These are phyloP conservation scores for Rhinatrema bivittatum DNA, from an alignment of 2,797 vertebrate species.

Conservation along the genomic window DNA sequence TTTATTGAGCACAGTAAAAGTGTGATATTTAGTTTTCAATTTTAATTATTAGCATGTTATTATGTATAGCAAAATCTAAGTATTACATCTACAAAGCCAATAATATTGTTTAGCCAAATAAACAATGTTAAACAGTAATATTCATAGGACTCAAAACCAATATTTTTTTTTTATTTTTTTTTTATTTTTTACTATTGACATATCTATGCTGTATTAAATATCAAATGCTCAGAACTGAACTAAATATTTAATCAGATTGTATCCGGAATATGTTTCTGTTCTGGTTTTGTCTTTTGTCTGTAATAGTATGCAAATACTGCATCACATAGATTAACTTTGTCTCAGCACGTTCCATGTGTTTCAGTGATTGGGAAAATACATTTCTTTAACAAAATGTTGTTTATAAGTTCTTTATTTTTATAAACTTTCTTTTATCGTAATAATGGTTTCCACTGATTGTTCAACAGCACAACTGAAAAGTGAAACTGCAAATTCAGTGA, in stretches of 20 bases:
- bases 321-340: conserved; percentile 55
- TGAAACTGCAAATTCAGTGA: too few species aligned
- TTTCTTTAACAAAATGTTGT: conserved; percentile 46
- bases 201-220: conserved; percentile 56
- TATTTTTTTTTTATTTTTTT: conserved; percentile 41
- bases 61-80: conserved; percentile 41
- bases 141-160: conserved; percentile 45
- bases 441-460: conserved; percentile 4
- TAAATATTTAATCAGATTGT: conserved; percentile 69
- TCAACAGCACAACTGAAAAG: too few species aligned
- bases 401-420: conserved; percentile 28
- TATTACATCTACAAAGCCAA: conserved; percentile 46
- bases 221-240: conserved; percentile 71
- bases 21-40: conserved; percentile 40
- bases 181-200: conserved; percentile 40
- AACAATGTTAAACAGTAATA: conserved; percentile 43
- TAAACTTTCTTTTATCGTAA: conserved; percentile 16
- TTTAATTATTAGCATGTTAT: conserved; percentile 44
- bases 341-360: conserved; percentile 62
- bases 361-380: conserved; percentile 49
- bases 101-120: conserved; percentile 46
- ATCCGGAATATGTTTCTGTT: conserved; percentile 59
- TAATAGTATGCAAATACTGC: conserved; percentile 48
- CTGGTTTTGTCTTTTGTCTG: conserved; percentile 49
- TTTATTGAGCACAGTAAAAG: conserved; percentile 37